These are phyloP conservation scores for Petrolisthes manimaculis DNA, from an alignment of 2,888 invertebrate genomes.

Conservation along the genomic window DNA sequence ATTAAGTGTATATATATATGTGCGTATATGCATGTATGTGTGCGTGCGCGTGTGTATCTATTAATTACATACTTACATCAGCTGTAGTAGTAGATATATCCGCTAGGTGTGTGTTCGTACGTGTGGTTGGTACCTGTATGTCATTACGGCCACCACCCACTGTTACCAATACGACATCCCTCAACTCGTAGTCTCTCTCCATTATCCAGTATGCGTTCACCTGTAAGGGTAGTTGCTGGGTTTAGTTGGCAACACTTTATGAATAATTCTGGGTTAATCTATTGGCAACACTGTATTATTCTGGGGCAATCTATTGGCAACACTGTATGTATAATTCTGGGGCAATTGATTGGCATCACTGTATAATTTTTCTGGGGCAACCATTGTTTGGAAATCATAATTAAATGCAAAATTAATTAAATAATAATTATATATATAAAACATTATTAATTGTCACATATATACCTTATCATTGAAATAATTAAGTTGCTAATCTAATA, in stretches of 20 bases:
- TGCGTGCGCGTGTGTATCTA: too few species aligned
- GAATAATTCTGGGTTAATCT: background rate
- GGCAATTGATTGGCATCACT: background rate
- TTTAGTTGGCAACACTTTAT: too few species aligned
- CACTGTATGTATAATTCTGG: background rate
- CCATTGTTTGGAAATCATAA: too few species aligned
- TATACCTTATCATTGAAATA: too few species aligned
- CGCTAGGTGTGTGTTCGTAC: background rate
- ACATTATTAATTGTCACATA: too few species aligned
- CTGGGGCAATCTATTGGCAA: background rate
- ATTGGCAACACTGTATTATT: background rate
- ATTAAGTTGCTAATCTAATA: too few species aligned
- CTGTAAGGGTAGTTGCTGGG: too few species aligned
- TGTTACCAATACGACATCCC: background rate
- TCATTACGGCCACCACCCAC: background rate
- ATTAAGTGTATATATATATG: too few species aligned
- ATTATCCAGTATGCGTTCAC: slow-evolving; percentile 63
- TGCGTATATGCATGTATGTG: too few species aligned
- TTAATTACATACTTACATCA: background rate
- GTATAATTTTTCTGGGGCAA: background rate
- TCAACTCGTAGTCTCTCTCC: slow-evolving; percentile 28
- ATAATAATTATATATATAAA: too few species aligned
- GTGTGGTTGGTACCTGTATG: background rate
- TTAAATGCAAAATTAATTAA: too few species aligned
- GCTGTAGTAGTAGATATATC: background rate